Evolutionary conservation across 2,113 vertebrate species (phyloP).

Genomic region (Rynchops niger): DNA sequence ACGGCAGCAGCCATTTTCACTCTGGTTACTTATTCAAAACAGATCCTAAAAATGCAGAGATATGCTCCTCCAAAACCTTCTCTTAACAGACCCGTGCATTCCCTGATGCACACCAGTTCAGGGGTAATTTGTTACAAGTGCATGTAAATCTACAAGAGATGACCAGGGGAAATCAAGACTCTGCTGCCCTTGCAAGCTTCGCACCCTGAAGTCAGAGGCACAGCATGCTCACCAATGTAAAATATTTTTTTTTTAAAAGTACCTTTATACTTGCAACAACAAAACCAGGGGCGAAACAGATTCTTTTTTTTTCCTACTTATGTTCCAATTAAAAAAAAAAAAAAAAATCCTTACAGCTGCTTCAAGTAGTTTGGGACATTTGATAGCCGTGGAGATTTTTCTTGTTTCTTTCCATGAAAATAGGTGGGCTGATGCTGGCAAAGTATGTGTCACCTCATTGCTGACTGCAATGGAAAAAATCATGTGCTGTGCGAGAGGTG

Average conservation of each 20-base stretch:
- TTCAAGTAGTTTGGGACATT: not conserved
- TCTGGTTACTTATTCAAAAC: not conserved
- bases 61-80: not conserved
- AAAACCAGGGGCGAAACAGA: not conserved
- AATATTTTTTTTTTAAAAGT: not conserved
- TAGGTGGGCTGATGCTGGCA: not conserved
- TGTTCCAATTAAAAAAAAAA: not conserved
- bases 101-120: not conserved
- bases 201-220: not conserved
- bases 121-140: not conserved
- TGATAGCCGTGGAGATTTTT: not conserved
- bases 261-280: not conserved
- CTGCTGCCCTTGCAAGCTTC: not conserved
- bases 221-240: not conserved
- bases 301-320: not conserved
- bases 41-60: not conserved
- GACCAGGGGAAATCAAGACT: not conserved
- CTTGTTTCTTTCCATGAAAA: not conserved
- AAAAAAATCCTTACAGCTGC: not conserved
- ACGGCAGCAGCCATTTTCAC: not conserved
- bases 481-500: not conserved
- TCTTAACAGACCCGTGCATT: not conserved
- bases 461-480: not conserved
- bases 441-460: accelerated
- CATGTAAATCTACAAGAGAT: not conserved